Conservation (phyloP, 2,888 invertebrate genomes). For the Cordilura impudica region DNA sequence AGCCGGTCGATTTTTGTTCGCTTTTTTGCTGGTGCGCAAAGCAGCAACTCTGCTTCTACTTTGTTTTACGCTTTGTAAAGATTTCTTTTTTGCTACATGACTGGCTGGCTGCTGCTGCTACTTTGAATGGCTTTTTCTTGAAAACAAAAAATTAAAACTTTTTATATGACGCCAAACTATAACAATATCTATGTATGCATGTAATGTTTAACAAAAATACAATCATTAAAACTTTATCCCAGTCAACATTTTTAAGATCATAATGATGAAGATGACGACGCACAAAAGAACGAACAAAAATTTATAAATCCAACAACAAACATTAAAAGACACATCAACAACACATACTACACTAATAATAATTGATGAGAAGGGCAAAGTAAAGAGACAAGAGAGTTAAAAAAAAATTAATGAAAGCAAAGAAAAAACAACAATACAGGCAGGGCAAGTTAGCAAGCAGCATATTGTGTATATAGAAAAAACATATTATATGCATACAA, state of each 20-base stretch:
- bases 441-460: conserved; percentile 40
- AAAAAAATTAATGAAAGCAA: conserved; percentile 16
- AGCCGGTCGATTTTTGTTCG: conserved; percentile 57
- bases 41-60: conserved; percentile 6
- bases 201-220: not conserved
- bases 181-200: not conserved
- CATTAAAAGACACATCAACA: not conserved
- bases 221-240: conserved; percentile 39
- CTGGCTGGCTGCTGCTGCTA: conserved; percentile 2
- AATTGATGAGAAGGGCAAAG: conserved; percentile 43
- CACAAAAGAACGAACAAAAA: conserved; percentile 10
- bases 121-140: not conserved
- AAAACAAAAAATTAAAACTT: conserved; percentile 13
- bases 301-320: conserved; percentile 9
- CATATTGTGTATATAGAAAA: conserved; percentile 51
- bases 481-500: conserved; percentile 43
- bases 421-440: conserved; percentile 33
- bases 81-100: conserved; percentile 2
- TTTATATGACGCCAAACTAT: conserved; percentile 27
- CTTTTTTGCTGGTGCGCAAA: conserved; percentile 53
- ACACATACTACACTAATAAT: not conserved
- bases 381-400: conserved; percentile 39
- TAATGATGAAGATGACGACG: conserved; percentile 4
- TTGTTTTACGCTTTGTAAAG: conserved; percentile 8
- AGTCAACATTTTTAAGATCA: not conserved